Evolutionary conservation across 1,140 invertebrate species (phyloP).

Genomic region (Diachasma alloeum): DNA sequence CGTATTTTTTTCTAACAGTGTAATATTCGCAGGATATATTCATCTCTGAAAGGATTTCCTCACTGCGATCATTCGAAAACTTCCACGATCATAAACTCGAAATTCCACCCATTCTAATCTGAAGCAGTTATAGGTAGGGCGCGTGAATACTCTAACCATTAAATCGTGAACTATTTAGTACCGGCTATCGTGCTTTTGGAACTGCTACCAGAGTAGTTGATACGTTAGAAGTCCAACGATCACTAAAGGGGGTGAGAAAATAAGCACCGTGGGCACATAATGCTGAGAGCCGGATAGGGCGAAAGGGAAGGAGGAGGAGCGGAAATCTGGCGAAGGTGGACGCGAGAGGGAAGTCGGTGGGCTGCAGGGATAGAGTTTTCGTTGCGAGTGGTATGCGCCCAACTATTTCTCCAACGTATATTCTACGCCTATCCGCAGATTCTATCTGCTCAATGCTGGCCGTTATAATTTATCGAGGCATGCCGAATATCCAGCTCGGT

Average conservation of each 20-base stretch:
- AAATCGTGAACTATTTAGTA: constrained; percentile 53
- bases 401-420: constrained; percentile 52
- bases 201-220: neutral
- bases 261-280: constrained; percentile 13
- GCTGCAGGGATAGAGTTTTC: constrained; percentile 6
- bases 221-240: constrained; percentile 13
- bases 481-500: constrained; percentile 47
- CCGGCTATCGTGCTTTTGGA: constrained; percentile 10
- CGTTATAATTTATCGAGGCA: constrained; percentile 56
- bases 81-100: neutral
- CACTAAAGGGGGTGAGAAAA: constrained; percentile 24
- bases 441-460: constrained; percentile 43
- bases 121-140: constrained; percentile 37
- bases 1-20: too few relatives aligned
- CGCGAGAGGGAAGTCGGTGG: constrained; percentile 33
- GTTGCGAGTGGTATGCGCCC: constrained; percentile 45
- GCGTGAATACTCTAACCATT: constrained; percentile 42
- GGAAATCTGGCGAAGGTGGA: neutral
- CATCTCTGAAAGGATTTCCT: too few relatives aligned
- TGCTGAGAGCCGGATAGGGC: neutral
- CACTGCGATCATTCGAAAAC: too few relatives aligned
- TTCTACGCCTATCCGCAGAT: constrained; percentile 43
- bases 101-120: constrained; percentile 44
- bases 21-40: too few relatives aligned
- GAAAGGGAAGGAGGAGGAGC: neutral